Evolutionary conservation across 2,797 vertebrate species (phyloP).

Genomic region (Crenichthys baileyi): DNA sequence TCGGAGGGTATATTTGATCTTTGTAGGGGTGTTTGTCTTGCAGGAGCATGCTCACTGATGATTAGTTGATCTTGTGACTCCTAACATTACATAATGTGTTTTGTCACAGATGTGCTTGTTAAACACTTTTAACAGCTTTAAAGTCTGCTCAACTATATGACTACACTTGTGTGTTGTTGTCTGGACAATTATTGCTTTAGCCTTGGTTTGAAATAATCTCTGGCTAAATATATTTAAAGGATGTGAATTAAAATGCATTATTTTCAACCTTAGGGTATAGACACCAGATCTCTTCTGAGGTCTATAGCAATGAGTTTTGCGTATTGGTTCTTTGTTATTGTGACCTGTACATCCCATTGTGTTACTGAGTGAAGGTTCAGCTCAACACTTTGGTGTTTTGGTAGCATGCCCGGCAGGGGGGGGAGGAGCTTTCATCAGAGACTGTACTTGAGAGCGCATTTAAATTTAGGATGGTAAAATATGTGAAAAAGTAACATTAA

Average conservation of each 20-base stretch:
- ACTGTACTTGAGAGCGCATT: background rate
- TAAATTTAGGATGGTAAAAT: background rate
- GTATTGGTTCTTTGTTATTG: background rate
- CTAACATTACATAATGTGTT: constrained; percentile 10
- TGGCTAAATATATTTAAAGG: background rate
- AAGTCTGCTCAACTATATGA: background rate
- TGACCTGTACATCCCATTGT: background rate
- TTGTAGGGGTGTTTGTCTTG: constrained; percentile 11
- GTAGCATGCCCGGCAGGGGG: background rate
- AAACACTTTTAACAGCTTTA: background rate
- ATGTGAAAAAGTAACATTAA: background rate
- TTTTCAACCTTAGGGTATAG: background rate
- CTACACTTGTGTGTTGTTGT: background rate
- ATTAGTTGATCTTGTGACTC: constrained; percentile 17
- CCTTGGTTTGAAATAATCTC: background rate
- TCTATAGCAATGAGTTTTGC: background rate
- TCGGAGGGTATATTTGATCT: background rate
- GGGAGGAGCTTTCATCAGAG: background rate
- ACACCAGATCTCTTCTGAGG: background rate
- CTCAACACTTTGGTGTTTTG: background rate
- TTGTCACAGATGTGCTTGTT: constrained; percentile 10
- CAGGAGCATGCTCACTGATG: background rate
- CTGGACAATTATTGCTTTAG: background rate
- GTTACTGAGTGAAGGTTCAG: background rate
- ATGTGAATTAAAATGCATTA: background rate